Evolutionary conservation across 2,113 vertebrate genomes (phyloP).

Genomic region (Solea senegalensis): DNA sequence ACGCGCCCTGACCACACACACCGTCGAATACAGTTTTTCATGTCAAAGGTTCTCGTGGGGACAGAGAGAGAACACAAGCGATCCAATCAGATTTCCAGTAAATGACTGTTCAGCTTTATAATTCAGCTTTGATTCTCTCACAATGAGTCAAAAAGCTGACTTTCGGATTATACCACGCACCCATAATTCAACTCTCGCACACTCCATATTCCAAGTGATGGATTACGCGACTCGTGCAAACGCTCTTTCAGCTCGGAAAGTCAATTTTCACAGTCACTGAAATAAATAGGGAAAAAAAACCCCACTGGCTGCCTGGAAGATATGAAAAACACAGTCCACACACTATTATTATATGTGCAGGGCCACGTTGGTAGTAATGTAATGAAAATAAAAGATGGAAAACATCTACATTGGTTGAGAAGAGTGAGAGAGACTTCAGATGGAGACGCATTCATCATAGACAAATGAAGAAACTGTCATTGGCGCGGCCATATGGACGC

Average conservation of each 20-base stretch:
- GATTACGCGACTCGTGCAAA: not conserved
- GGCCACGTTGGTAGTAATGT: not conserved
- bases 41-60: too few species aligned
- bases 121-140: not conserved
- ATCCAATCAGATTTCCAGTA: not conserved
- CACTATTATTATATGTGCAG: not conserved
- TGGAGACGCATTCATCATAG: not conserved
- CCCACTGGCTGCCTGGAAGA: not conserved
- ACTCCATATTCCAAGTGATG: not conserved
- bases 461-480: not conserved
- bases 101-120: not conserved
- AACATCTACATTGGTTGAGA: not conserved
- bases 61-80: too few species aligned
- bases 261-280: not conserved
- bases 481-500: constrained; percentile 36
- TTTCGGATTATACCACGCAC: not conserved
- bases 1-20: too few species aligned
- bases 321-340: not conserved
- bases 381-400: not conserved
- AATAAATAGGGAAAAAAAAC: not conserved
- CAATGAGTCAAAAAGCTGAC: not conserved
- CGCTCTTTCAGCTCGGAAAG: too few species aligned
- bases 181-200: not conserved
- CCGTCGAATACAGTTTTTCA: too few species aligned
- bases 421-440: not conserved